Conservation (phyloP, 2,113 vertebrate species). For the Leptocoma aspasia region DNA sequence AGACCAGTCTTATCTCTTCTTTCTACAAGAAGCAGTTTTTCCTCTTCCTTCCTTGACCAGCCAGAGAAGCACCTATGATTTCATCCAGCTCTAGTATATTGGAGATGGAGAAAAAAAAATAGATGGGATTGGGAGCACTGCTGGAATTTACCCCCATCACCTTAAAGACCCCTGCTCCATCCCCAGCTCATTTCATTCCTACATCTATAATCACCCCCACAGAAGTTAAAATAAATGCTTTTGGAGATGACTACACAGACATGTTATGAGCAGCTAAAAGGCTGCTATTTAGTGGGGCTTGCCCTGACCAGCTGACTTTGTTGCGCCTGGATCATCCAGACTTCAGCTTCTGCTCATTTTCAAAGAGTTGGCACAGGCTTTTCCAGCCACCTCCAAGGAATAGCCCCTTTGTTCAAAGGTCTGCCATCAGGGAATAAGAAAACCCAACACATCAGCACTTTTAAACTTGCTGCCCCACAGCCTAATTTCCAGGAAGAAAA, state of each 20-base stretch:
- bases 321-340: background rate
- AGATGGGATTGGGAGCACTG: background rate
- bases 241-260: rapidly evolving
- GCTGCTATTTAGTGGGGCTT: rapidly evolving
- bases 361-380: background rate
- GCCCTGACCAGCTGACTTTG: background rate
- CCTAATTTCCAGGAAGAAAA: background rate
- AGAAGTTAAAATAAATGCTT: background rate
- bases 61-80: background rate
- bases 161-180: background rate
- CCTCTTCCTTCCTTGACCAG: background rate
- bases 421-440: background rate
- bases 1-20: background rate
- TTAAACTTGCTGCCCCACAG: background rate
- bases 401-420: rapidly evolving
- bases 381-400: background rate
- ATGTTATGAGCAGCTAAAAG: background rate
- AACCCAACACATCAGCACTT: background rate
- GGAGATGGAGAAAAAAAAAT: background rate
- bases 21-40: background rate
- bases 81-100: background rate
- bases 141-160: background rate
- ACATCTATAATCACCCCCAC: rapidly evolving
- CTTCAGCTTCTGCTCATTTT: background rate
- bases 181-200: background rate